Base-by-base conservation (phyloP, 2,797 vertebrate species). In the Diglossa cyanea region DNA sequence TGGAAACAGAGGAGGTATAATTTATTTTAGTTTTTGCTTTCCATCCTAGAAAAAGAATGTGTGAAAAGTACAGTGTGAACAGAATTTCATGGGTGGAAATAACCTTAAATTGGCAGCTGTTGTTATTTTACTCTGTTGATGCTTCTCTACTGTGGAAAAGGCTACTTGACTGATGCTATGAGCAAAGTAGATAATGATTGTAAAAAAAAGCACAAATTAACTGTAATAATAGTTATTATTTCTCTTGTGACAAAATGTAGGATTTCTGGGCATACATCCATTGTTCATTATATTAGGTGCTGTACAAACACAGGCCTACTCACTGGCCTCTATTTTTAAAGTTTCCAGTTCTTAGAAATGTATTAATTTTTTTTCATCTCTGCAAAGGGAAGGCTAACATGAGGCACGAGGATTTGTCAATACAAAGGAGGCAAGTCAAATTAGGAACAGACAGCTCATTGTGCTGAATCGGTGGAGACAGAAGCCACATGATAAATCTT, bases 91-190 rank as follows among this genome's bases (percentile, higher is more conserved):
- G 53, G 30, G 55, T 77, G 39, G 50, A 94, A 82, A 95, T 74
- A 63, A 67, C 39, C 60, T 33, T 65, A 50, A 79, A 77, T 17
- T 91, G 53, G 16, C 45, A 87, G 8, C 28, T 72, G 48, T 33
- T 95, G 37, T 61, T 95, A 65, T 83, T 95, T 95, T 68, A 62
- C 24, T 88, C 53, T 81, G 35, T 84, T 73, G 74, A 78, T 94
- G 26, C 26, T 30, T 74, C 37, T 78, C 15, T 79, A 0, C n/a
- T 35, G 51, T 67, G 44, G 28, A 71, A 39, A 48, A 66, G 17
- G 31, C 8, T 72, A 23, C 39, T 35, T 66, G 66, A 58, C 21
- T 83, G 77, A 78, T 73, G 40, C 17, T 66, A 55, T 53, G 28
- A 81, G 17, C 8, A 58, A 86, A 75, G 37, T 39, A 63, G 74